Base-by-base conservation (phyloP, 2,797 vertebrate species). In the Carapus acus region DNA sequence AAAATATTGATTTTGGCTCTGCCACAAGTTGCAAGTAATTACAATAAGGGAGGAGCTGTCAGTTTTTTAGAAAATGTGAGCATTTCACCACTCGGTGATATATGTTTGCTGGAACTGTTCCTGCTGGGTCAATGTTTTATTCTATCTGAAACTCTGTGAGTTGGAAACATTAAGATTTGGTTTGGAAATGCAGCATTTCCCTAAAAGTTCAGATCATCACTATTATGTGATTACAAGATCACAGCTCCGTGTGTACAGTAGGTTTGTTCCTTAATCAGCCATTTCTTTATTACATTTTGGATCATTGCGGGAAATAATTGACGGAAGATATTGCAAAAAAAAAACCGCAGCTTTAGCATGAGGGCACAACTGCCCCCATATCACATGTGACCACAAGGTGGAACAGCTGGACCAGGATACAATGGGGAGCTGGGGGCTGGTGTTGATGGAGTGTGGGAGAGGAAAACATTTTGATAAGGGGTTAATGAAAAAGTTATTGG, bases 401-500 rank as follows among this genome's bases (percentile, higher is more conserved):
- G 83, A 76, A 78, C 57, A 78, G 43, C 64, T 74, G 62, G 61
- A 70, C 77, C 69, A 65, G 56, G 24, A 69, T 73, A 54, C 20
- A 14, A 17, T 46, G 5, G 33, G 49, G 41, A 23, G 22, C 3
- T 2, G 47, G 46, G n/a, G 62, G 40, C 54, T 54, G 33, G 48
- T 70, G 64, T 67, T 64, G 52, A 39, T 58, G 62, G 55, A 79
- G 81, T 83, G 82, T 83, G 80, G 76, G 76, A 81, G 82, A 79
- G 62, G 65, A 82, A 63, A 86, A 85, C 82, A 84, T 83, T 79
- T 83, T 80, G 76, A 80, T 79, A 77, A 81, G 74, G 73, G 80
- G 79, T 85, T 80, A 86, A 81, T 85, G 72, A 82, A 82, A 77
- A 73, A 84, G 83, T 76, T 74, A 73, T 60, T 76, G 74, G 74